These are phyloP conservation scores for Gymnoscopelus braueri DNA, from an alignment of 2,797 vertebrate genomes.

Conservation along the genomic window DNA sequence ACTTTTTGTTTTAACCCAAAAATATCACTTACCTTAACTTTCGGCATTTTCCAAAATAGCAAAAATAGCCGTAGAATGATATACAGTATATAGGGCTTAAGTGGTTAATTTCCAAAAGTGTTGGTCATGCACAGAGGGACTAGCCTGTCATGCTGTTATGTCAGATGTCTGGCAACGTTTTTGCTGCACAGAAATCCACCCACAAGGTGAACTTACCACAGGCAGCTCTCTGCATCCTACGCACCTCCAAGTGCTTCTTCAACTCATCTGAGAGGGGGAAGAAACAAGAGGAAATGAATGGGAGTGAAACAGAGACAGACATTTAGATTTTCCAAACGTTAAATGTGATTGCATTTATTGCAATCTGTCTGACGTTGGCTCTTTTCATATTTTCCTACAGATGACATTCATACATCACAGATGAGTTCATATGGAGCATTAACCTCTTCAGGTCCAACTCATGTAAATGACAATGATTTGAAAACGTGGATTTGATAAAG, in stretches of 20 bases:
- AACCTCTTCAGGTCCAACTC: not conserved
- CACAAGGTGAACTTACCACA: constrained; percentile 75
- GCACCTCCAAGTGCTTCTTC: constrained; percentile 85
- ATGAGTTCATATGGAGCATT: not conserved
- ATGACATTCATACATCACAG: not conserved
- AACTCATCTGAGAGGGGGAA: constrained; percentile 79
- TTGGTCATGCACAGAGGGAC: not conserved
- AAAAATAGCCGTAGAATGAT: too few relatives aligned
- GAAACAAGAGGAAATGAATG: not conserved
- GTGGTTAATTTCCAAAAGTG: too few relatives aligned
- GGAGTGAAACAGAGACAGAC: not conserved
- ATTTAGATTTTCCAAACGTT: not conserved
- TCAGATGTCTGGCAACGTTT: not conserved
- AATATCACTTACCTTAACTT: too few relatives aligned
- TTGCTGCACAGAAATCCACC: not conserved
- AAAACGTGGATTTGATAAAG: too few relatives aligned
- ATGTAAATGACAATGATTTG: not conserved
- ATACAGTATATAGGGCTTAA: too few relatives aligned
- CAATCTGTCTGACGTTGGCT: too few relatives aligned
- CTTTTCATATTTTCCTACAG: not conserved
- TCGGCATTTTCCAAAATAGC: too few relatives aligned
- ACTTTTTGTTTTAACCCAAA: too few relatives aligned
- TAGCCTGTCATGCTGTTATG: not conserved
- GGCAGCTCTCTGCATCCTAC: constrained; percentile 83
- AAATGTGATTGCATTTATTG: too few relatives aligned